Base-by-base conservation (phyloP, 2,888 invertebrate genomes). In the Drosophila nr. perissopoda region DNA sequence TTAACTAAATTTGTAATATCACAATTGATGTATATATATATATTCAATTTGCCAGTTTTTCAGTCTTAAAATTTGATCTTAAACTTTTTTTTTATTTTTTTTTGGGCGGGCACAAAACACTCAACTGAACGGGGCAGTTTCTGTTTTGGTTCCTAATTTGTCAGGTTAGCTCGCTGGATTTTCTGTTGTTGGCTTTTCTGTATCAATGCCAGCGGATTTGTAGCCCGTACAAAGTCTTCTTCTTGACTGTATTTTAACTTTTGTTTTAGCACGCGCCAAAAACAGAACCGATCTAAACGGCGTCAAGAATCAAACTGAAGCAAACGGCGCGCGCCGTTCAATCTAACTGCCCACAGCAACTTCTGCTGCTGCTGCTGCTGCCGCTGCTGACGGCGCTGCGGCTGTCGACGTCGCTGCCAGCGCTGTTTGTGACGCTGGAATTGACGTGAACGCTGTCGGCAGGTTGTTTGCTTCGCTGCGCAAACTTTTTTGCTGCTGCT, bases 261-360 rank as follows among this genome's bases (percentile, higher is more conserved):
- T 71, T 52, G 69, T 51, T 57, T 54, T 27, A 75, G 82, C 78
- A 73, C 69, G 70, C 68, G 60, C 67, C 70, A 65, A 72, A 66
- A 81, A 76, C 82, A 92, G 91, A 92, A 92, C 92, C 92, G 92
- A 93, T 92, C 93, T 92, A 92, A 91, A 90, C 92, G 91, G 92
- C 92, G 91, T 90, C 92, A 92, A 92, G 92, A 92, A 93, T 92
- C 90, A 91, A 92, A 93, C 93, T 92, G 91, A 92, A 81, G 76
- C 86, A 76, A 81, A 68, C 73, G 74, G 79, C 82, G 77, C 80
- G 71, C 78, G 80, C 78, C 79, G 53, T 59, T 57, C 61, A 66
- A 60, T 52, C 66, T 68, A 69, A 64, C 71, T 45, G 66, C 53
- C 54, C 49, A 54, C 57, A 57, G 71, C 57, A 54, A 49, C 56